phyloP scores from a whole-genome alignment of 2,797 vertebrate genomes.

The Spea hammondii region DNA sequence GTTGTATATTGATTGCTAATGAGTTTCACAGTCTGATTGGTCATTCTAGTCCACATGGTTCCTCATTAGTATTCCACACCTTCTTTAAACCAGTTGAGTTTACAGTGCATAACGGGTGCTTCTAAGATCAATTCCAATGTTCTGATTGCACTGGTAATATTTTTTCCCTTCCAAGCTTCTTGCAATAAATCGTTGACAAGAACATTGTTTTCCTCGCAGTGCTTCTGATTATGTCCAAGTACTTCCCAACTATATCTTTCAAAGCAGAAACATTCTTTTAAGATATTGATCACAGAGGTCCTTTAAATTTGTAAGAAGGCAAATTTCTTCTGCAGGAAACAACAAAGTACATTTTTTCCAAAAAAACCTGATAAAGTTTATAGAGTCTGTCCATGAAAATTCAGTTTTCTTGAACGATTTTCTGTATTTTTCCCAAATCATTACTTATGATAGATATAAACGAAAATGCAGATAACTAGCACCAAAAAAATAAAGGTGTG shows the following conservation, averaged over 20 bases:
- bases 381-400: too few species aligned
- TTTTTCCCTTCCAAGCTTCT: not conserved
- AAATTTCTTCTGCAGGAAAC: not conserved
- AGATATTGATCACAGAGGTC: not conserved
- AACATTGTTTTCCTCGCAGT: constrained; percentile 23
- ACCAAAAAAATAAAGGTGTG: too few species aligned
- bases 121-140: constrained; percentile 23
- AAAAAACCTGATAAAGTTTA: too few species aligned
- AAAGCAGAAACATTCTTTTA: not conserved
- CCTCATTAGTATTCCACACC: not conserved
- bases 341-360: too few species aligned
- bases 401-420: too few species aligned
- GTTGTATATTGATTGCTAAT: constrained; percentile 8
- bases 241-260: constrained; percentile 12
- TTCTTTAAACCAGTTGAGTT: not conserved
- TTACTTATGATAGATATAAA: too few species aligned
- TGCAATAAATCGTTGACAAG: constrained; percentile 28
- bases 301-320: not conserved
- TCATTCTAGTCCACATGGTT: not conserved
- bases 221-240: not conserved
- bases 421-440: too few species aligned
- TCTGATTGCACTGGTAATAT: not conserved
- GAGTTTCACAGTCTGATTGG: not conserved
- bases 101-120: not conserved
- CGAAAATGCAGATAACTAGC: too few species aligned